These are phyloP conservation scores for Thymelicus lineola DNA, from an alignment of 2,888 invertebrate genomes.

Conservation along the genomic window DNA sequence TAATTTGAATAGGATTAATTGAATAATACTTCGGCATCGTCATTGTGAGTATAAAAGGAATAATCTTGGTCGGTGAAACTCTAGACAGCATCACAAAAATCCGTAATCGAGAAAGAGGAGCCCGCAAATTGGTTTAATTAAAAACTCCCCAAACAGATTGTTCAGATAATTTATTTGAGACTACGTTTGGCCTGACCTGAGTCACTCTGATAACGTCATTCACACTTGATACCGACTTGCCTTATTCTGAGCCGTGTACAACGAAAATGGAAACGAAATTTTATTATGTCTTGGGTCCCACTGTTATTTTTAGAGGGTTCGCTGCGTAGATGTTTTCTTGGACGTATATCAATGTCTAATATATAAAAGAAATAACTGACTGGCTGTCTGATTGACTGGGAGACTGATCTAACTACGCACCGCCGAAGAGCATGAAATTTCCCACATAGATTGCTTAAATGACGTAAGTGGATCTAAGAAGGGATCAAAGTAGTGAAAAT, in stretches of 20 bases:
- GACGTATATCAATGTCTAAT: not conserved
- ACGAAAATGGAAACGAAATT: constrained; percentile 48
- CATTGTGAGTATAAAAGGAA: constrained; percentile 22
- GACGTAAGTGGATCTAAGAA: too few relatives aligned
- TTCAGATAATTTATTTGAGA: constrained; percentile 65
- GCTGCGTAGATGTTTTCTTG: not conserved
- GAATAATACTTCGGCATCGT: constrained; percentile 18
- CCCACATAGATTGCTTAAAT: too few relatives aligned
- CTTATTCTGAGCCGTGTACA: constrained; percentile 57
- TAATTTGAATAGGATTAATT: constrained; percentile 3
- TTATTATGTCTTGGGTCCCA: constrained; percentile 13
- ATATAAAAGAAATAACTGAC: too few relatives aligned
- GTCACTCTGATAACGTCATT: constrained; percentile 74
- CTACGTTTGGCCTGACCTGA: constrained; percentile 54
- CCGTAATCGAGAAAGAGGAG: constrained; percentile 45
- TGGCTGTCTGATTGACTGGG: too few relatives aligned
- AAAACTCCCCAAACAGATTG: constrained; percentile 65
- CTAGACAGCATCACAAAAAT: constrained; percentile 35
- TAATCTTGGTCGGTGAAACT: constrained; percentile 33
- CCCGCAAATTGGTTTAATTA: constrained; percentile 66
- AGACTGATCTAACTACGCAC: too few relatives aligned
- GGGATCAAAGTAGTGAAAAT: too few relatives aligned
- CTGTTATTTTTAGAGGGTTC: not conserved
- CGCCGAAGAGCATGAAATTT: too few relatives aligned
- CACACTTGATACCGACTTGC: constrained; percentile 64